Evolutionary conservation across 2,888 invertebrate species (phyloP), one percentile per base, ranked within the genome.

Genomic region (Folsomia manolachei): DNA sequence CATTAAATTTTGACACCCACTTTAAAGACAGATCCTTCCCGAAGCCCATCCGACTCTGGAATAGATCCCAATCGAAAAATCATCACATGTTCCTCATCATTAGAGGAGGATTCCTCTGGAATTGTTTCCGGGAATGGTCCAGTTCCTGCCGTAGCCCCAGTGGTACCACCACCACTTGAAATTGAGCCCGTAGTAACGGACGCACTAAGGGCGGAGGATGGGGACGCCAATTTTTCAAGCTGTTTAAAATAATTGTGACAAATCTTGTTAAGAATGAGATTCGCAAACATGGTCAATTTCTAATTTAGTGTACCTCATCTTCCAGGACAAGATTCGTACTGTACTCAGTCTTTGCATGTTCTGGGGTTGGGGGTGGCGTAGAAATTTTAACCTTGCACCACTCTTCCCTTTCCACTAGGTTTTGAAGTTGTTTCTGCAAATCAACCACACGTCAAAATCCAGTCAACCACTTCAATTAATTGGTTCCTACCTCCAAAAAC

Each of bases 81-180:
- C 70, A 94, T 94, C 82, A 95, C 93, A 83, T 94, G 93, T 83
- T 94, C 94, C 82, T 94, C 94, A 84, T 95, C 95, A 70, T 93
- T 91, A 81, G 94, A 94, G 1, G 94, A 94, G 82, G 93, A 94
- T 84, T 95, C 94, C 85, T 95, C 94, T 0, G 94, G 94, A 81
- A 94, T 94, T 7, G 94, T 94, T 87, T 94, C 94, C 11, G 94
- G 94, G 83, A 94, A 94, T 71, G 90, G 90, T 19, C 68, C 69
- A 27, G 75, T 71, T 52, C 73, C 75, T n/a, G n/a, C n/a, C n/a
- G n/a, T n/a, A 68, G 75, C 63, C 62, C 67, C 60, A 65, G 69
- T 75, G 21, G 53, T 21, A 67, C 63, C 71, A 23, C 71, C 69
- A 11, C 63, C 27, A 71, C 72, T 67, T 61, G 72, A 70, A 66